Conservation (phyloP, 1,140 invertebrate species). For the Pollicipes pollicipes region DNA sequence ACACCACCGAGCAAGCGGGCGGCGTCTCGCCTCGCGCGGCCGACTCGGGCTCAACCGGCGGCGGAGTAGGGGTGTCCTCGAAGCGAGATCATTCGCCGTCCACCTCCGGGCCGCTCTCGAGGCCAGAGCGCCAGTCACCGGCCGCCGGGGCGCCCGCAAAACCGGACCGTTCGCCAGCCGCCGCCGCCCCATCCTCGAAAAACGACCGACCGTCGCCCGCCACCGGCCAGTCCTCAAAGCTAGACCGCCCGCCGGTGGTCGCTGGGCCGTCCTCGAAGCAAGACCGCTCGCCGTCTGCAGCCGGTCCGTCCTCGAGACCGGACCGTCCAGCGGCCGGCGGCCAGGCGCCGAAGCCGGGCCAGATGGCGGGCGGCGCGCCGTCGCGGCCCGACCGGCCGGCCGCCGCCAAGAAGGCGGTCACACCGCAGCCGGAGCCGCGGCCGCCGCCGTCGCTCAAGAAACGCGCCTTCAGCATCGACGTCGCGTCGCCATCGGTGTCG, state of each 20-base stretch:
- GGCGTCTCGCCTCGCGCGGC: too few relatives aligned
- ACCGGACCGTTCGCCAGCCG: not conserved
- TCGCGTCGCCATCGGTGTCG: too few relatives aligned
- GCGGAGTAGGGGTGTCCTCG: not conserved
- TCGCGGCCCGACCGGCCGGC: too few relatives aligned
- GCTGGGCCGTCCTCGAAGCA: not conserved
- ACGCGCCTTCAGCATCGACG: not conserved
- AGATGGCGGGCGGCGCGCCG: not conserved
- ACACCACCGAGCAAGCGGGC: not conserved
- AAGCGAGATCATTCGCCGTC: too few relatives aligned
- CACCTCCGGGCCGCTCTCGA: not conserved
- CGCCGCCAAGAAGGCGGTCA: not conserved
- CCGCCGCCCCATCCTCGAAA: not conserved
- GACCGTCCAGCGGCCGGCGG: not conserved
- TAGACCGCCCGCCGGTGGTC: too few relatives aligned
- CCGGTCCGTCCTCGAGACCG: not conserved
- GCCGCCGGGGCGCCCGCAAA: not conserved
- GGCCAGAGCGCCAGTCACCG: not conserved
- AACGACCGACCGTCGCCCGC: not conserved
- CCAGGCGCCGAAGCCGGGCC: not conserved
- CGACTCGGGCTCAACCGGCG: not conserved
- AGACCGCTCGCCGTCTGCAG: too few relatives aligned
- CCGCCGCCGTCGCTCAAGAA: not conserved
- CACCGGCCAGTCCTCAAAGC: not conserved
- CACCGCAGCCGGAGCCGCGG: not conserved